These are phyloP conservation scores for Cyclura pinguis DNA, from an alignment of 2,797 vertebrate genomes.

Conservation along the genomic window DNA sequence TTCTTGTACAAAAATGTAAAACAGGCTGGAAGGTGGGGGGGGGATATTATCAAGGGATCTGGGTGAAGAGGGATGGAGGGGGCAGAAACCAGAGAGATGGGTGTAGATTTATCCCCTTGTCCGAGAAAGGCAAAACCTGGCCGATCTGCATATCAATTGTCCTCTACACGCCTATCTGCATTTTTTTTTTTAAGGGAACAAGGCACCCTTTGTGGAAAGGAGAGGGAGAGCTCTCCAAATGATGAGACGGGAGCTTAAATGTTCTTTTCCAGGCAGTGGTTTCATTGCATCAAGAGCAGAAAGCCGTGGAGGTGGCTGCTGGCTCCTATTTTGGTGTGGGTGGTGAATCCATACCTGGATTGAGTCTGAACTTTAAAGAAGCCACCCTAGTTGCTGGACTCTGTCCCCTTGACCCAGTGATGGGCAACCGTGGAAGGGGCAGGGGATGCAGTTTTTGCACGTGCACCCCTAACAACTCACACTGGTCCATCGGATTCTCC, in stretches of 20 bases:
- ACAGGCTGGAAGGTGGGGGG: constrained; percentile 50
- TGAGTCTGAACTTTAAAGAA: no score
- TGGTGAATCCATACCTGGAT: no score
- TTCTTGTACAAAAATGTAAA: constrained; percentile 70
- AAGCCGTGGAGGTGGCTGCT: no score
- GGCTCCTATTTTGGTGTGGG: no score
- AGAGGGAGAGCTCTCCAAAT: background rate
- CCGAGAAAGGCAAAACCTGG: constrained; percentile 54
- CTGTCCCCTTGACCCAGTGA: no score
- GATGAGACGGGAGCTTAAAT: constrained; percentile 45
- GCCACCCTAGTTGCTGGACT: no score
- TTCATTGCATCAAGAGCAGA: background rate
- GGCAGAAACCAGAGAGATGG: constrained; percentile 21
- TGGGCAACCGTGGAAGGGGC: no score
- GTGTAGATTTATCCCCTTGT: constrained; percentile 56
- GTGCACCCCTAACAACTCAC: no score
- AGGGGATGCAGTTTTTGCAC: no score
- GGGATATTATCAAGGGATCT: background rate
- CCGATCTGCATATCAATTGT: constrained; percentile 70
- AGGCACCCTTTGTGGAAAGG: constrained; percentile 62
- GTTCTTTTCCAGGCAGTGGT: background rate
- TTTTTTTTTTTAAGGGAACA: constrained; percentile 36
- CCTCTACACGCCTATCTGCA: constrained; percentile 40
- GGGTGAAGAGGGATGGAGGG: constrained; percentile 1
- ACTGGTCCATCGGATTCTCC: no score